Evolutionary conservation across 2,888 invertebrate genomes (phyloP), one percentile per base, ranked within the genome.

Genomic region (Leptura quadrifasciata): DNA sequence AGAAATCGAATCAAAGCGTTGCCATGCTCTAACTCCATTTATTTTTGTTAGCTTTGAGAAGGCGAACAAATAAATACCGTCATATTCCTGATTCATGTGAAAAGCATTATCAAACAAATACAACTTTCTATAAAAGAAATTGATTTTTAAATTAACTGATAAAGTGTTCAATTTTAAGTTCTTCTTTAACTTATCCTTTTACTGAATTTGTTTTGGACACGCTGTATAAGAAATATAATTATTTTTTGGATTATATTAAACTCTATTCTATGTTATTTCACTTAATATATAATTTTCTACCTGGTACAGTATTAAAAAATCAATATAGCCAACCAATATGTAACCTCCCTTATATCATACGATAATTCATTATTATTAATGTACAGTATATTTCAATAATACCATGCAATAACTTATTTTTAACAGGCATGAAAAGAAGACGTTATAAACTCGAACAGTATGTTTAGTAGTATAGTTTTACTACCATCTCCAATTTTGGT

Each of bases 251-350:
- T 20, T 63, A n/a, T n/a, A n/a, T 63, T 63, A 63, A 39, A 63
- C 20, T 63, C 39, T 63, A 39, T 63, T 63, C 63, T 39, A n/a
- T n/a, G 4, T n/a, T 27, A 2, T 31, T 9, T 12, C 21, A 63
- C 15, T 39, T 39, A 27, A 21, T 60, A 47, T 39, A 27, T 39
- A 31, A 63, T 20, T 63, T 39, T 63, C 63, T 63, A 63, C 63
- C 63, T 63, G 63, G 47, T 63, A 18, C 39, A 63, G 39, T 18
- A 63, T 39, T 39, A 63, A 63, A 12, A 18, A 39, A 63, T 63
- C 27, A 35, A 63, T 39, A 63, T 39, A 21, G 39, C 39, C 63
- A 63, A 35, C 63, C 63, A 63, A 10, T 15, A 12, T 63, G n/a
- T n/a, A 12, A n/a, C n/a, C 63, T 39, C 39, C 63, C 39, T 17